Percentiles rank a stretch among this genome's conserved stretches.
phyloP scores from a whole-genome alignment of 2,888 invertebrate genomes.

The Scaptomyza polygonia region DNA sequence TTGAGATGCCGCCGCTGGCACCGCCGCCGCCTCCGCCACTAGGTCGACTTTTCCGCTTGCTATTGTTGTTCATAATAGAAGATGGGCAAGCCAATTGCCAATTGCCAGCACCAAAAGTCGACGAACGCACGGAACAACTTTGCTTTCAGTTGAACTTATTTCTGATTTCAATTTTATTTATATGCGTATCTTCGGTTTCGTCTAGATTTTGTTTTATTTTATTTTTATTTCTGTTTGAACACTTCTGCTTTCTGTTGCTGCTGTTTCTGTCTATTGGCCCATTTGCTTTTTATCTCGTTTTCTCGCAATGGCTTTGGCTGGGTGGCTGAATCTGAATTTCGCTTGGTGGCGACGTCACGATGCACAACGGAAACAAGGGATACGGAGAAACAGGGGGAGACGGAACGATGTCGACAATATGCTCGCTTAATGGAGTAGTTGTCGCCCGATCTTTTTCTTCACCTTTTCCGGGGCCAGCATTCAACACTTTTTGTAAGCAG shows the following conservation, averaged over 20 bases:
- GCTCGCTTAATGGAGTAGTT: constrained; percentile 61
- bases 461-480: constrained; percentile 56
- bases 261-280: constrained; percentile 41
- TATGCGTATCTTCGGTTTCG: constrained; percentile 47
- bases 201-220: constrained; percentile 41
- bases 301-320: constrained; percentile 51
- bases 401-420: constrained; percentile 61
- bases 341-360: constrained; percentile 64
- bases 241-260: constrained; percentile 47
- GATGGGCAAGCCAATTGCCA: constrained; percentile 63
- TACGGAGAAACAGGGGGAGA: constrained; percentile 14
- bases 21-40: constrained; percentile 83
- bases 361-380: constrained; percentile 51
- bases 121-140: constrained; percentile 57
- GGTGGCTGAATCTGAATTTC: constrained; percentile 58
- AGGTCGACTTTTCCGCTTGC: constrained; percentile 93
- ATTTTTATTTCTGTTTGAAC: constrained; percentile 43
- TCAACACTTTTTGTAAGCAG: constrained; percentile 51
- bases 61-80: constrained; percentile 85
- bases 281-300: constrained; percentile 34
- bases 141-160: constrained; percentile 56
- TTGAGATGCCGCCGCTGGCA: constrained; percentile 78
- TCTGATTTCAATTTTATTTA: constrained; percentile 59
- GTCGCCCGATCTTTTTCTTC: constrained; percentile 61
- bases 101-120: constrained; percentile 66